Evolutionary conservation across 2,888 invertebrate species (phyloP), one percentile per base, ranked within the genome.

Genomic region (Cantharis lateralis): DNA sequence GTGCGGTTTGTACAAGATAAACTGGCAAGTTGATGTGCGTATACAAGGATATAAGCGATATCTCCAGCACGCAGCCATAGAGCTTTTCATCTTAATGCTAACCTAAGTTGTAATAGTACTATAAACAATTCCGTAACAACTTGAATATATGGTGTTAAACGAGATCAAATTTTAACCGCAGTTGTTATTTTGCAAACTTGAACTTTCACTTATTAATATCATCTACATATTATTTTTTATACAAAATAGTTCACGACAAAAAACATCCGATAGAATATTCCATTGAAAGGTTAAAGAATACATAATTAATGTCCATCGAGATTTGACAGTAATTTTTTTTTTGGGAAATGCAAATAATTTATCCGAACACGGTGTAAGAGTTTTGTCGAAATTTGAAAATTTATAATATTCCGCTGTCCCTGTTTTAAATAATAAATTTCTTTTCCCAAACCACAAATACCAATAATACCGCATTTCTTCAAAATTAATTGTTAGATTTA

Each of bases 1-100:
- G 68, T 68, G 74, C 69, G 70, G 63, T 74, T 70, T 68, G 71
- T 62, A 62, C 66, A 74, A 72, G 75, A 32, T 63, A 66, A 77
- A 71, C 61, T 28, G 15, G 48, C 63, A 66, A 15, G 62, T 32
- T 32, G 64, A 63, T 68, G 70, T 64, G 64, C 64, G 64, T 32
- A 68, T 68, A 76, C 68, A 69, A 70, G 69, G 72, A 62, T 72
- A 71, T 28, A 73, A 71, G 62, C 74, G 71, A 74, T 77, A 77
- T 77, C 77, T 77, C 66, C 48, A 32, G 24, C 62, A 74, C 74
- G 77, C 77, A 77, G 77, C 68, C 74, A 28, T 62, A 68, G 77
- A 24, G 77, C 71, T 74, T 71, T 72, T 77, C 74, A 68, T 64
- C 71, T 74, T 77, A 77, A 77, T 77, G 74, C 63, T 28, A 68